phyloP scores from a whole-genome alignment of 2,888 invertebrate species.

The Pseudococcus viburni region DNA sequence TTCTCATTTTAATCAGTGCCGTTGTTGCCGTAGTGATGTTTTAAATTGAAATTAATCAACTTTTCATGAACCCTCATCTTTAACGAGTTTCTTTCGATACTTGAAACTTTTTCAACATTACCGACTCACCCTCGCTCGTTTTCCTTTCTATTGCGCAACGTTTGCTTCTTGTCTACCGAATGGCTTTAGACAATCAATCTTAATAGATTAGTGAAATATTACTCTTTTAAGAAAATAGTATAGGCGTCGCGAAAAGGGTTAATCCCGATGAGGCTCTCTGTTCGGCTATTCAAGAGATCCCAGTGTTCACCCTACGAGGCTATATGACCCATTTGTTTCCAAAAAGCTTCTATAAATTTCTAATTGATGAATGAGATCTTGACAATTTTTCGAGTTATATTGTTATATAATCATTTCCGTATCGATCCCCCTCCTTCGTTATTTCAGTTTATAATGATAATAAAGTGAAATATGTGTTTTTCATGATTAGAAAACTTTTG shows the following conservation, averaged over 20 bases:
- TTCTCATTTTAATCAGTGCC: neutral
- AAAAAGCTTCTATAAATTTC: neutral
- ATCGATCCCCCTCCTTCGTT: neutral
- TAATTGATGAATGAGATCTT: neutral
- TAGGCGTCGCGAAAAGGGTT: slow-evolving; percentile 17
- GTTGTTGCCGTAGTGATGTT: neutral
- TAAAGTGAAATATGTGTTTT: no score
- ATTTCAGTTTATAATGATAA: no score
- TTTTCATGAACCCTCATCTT: slow-evolving; percentile 38
- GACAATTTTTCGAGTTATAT: neutral
- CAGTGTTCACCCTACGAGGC: neutral
- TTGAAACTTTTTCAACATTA: slow-evolving; percentile 12
- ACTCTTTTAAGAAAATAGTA: neutral
- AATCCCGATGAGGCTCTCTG: neutral
- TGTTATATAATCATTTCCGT: neutral
- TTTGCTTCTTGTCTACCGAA: neutral
- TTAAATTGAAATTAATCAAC: slow-evolving; percentile 46
- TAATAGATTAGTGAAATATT: slow-evolving; percentile 38
- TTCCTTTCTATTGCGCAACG: neutral
- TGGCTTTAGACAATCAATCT: slow-evolving; percentile 32
- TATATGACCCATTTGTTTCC: neutral
- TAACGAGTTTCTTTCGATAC: slow-evolving; percentile 38
- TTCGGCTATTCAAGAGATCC: neutral
- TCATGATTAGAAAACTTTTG: no score
- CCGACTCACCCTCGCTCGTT: neutral